Conservation (phyloP, 2,888 invertebrate genomes). For the Apocheima hispidaria region DNA sequence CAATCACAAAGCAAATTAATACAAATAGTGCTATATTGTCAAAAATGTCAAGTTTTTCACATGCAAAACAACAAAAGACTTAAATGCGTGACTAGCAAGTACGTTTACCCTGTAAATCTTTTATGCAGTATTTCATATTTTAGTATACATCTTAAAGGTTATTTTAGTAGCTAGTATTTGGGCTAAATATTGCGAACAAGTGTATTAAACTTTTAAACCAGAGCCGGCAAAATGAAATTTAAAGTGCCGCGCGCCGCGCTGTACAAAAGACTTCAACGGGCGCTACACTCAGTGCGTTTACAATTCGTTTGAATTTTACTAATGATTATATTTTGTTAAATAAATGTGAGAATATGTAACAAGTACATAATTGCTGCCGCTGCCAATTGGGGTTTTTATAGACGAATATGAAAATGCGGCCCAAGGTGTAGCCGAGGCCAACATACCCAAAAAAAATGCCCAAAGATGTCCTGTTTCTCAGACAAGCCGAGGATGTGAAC, state of each 20-base stretch:
- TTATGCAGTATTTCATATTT: slow-evolving; percentile 9
- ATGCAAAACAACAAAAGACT: slow-evolving; percentile 29
- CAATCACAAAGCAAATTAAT: slow-evolving; percentile 26
- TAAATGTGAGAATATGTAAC: too few relatives aligned
- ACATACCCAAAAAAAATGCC: too few relatives aligned
- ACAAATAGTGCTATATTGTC: slow-evolving; percentile 15
- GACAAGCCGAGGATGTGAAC: too few relatives aligned
- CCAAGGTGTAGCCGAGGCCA: too few relatives aligned
- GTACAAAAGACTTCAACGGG: slow-evolving; percentile 51
- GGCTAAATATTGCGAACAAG: not conserved
- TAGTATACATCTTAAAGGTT: not conserved
- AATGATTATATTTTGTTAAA: not conserved
- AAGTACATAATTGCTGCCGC: too few relatives aligned
- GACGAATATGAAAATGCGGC: too few relatives aligned
- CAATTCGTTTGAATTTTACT: not conserved
- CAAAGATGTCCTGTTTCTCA: too few relatives aligned
- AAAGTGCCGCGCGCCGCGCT: not conserved
- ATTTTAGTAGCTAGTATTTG: not conserved
- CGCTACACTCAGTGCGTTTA: not conserved
- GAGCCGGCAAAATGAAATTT: not conserved
- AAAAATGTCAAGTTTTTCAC: slow-evolving; percentile 10
- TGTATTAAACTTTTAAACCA: not conserved
- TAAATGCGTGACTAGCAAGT: slow-evolving; percentile 34
- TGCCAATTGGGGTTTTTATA: too few relatives aligned
- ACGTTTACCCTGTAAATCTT: slow-evolving; percentile 15